A percentile compares a stretch with the other conserved stretches of the same genome.
These are phyloP conservation scores for Aegithalos caudatus DNA, from an alignment of 2,113 vertebrate genomes.

Conservation along the genomic window DNA sequence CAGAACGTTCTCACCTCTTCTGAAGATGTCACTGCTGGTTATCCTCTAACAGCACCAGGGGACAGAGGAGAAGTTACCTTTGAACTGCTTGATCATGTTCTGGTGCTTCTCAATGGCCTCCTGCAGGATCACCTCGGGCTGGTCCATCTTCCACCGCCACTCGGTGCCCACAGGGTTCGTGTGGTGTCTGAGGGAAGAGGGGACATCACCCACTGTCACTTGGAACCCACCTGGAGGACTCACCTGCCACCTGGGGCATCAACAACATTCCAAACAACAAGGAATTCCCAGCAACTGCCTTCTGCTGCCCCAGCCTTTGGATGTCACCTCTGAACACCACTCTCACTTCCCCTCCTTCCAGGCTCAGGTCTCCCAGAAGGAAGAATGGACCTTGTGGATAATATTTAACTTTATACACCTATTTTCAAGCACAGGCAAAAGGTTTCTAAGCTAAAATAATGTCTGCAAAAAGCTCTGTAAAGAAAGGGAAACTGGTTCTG, in stretches of 20 bases:
- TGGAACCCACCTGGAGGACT: background rate
- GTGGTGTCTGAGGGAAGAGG: constrained; percentile 81
- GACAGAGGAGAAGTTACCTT: constrained; percentile 77
- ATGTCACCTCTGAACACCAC: background rate
- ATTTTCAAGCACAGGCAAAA: background rate
- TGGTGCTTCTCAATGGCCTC: constrained; percentile 88
- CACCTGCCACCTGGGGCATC: background rate
- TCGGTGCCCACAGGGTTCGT: constrained; percentile 95
- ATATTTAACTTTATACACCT: background rate
- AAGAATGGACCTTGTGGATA: background rate
- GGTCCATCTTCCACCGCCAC: constrained; percentile 96
- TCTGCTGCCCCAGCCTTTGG: background rate
- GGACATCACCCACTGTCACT: background rate
- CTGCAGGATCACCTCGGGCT: constrained; percentile 86
- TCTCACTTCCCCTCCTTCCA: background rate
- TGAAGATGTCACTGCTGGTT: background rate
- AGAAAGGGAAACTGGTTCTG: background rate
- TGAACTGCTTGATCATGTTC: constrained; percentile 91
- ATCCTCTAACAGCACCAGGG: background rate
- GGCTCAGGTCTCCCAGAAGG: background rate
- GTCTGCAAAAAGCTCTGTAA: background rate
- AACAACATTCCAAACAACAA: background rate
- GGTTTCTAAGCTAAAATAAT: background rate
- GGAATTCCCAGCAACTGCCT: background rate
- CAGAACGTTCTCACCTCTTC: background rate